Percentiles rank a stretch among this genome's conserved stretches.
phyloP scores from a whole-genome alignment of 2,888 invertebrate genomes.

The Apamea crenata region DNA sequence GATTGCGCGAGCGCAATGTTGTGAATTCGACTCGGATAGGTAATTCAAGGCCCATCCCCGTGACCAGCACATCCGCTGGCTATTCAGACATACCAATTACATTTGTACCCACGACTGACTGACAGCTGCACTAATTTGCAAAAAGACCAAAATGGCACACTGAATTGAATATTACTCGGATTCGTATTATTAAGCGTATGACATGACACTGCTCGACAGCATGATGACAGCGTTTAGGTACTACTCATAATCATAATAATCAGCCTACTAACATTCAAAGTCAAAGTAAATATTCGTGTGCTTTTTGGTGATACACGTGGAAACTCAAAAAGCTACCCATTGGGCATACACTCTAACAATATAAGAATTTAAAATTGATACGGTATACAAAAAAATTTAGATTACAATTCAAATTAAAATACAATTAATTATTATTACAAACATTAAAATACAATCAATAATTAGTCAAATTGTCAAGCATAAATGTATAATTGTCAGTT shows the following conservation, averaged over 20 bases:
- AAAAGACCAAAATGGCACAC: slow-evolving; percentile 41
- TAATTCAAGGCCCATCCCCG: slow-evolving; percentile 85
- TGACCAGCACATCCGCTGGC: slow-evolving; percentile 83
- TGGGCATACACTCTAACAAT: too few relatives aligned
- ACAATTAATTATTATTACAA: too few relatives aligned
- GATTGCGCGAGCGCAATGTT: slow-evolving; percentile 76
- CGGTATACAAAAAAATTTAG: too few relatives aligned
- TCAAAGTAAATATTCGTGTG: too few relatives aligned
- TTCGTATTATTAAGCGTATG: slow-evolving; percentile 10
- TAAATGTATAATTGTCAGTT: too few relatives aligned
- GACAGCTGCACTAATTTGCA: slow-evolving; percentile 52
- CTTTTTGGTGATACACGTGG: too few relatives aligned
- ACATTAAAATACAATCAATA: too few relatives aligned
- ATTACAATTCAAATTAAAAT: too few relatives aligned
- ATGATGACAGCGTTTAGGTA: slow-evolving; percentile 35
- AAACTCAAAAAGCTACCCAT: too few relatives aligned
- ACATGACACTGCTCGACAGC: slow-evolving; percentile 23
- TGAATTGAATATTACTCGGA: slow-evolving; percentile 18
- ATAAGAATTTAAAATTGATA: too few relatives aligned
- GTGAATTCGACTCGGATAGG: slow-evolving; percentile 81
- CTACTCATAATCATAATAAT: slow-evolving; percentile 10
- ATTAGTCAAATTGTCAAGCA: too few relatives aligned
- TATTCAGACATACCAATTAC: slow-evolving; percentile 75
- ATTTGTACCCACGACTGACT: slow-evolving; percentile 54
- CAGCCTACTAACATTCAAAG: too few relatives aligned